phyloP scores from a whole-genome alignment of 2,113 vertebrate genomes.

The Sapayoa aenigma region DNA sequence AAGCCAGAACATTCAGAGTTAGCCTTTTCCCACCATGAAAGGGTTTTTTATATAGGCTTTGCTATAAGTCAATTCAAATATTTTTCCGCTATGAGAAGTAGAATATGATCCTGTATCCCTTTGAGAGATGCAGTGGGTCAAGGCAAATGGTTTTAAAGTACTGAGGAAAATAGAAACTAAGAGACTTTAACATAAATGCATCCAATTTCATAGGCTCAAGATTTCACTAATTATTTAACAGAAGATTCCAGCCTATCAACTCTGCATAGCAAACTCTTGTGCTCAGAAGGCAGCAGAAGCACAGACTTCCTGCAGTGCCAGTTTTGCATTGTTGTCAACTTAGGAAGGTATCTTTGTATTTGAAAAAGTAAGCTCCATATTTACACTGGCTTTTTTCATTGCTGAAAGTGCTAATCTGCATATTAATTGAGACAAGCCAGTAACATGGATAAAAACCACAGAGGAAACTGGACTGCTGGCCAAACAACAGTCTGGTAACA shows the following conservation, averaged over 20 bases:
- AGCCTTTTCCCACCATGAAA: not conserved
- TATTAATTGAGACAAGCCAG: not conserved
- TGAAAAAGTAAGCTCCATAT: not conserved
- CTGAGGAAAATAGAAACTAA: not conserved
- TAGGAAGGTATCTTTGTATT: not conserved
- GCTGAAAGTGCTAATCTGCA: not conserved
- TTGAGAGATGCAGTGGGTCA: not conserved
- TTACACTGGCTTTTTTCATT: not conserved
- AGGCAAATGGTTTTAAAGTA: not conserved
- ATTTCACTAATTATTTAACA: not conserved
- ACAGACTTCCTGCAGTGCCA: not conserved
- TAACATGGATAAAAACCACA: not conserved
- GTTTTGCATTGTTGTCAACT: not conserved
- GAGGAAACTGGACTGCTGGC: not conserved
- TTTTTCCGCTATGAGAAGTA: not conserved
- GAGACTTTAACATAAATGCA: not conserved
- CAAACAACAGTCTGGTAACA: not conserved
- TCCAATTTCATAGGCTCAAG: not conserved
- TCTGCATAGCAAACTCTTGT: not conserved
- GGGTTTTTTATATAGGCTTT: not conserved
- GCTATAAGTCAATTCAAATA: not conserved
- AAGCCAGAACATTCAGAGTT: not conserved
- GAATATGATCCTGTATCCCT: not conserved
- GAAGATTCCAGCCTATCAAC: not conserved
- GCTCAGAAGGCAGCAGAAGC: not conserved